phyloP scores from a whole-genome alignment of 2,113 vertebrate genomes.

The Chlorocebus sabaeus region DNA sequence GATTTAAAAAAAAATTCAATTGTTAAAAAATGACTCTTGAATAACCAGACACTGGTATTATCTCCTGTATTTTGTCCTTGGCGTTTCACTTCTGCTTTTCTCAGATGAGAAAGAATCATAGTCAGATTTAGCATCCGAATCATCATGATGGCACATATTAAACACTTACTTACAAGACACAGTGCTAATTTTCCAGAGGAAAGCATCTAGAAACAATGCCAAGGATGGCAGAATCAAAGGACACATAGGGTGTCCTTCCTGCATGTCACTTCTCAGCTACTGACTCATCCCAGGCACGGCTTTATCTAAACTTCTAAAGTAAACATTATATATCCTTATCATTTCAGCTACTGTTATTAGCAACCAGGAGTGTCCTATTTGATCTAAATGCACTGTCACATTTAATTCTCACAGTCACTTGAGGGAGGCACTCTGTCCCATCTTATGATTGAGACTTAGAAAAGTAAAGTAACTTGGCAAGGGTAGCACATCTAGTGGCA shows the following conservation, averaged over 20 bases:
- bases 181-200: neutral
- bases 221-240: neutral
- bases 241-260: neutral
- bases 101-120: neutral
- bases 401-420: neutral
- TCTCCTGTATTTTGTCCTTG: neutral
- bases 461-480: neutral
- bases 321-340: neutral
- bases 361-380: neutral
- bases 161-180: neutral
- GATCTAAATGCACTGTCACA: neutral
- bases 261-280: neutral
- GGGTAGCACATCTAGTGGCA: neutral
- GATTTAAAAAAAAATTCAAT: too few relatives aligned
- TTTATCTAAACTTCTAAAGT: neutral
- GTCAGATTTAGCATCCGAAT: neutral
- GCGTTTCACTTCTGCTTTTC: neutral
- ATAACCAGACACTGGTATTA: neutral
- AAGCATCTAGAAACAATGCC: neutral
- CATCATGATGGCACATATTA: fast-evolving
- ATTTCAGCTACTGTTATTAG: neutral
- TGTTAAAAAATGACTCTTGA: neutral
- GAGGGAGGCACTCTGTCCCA: neutral
- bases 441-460: neutral
- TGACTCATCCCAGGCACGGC: neutral